These are phyloP conservation scores for Diachrysia chrysitis DNA, from an alignment of 2,888 invertebrate genomes.

Conservation along the genomic window DNA sequence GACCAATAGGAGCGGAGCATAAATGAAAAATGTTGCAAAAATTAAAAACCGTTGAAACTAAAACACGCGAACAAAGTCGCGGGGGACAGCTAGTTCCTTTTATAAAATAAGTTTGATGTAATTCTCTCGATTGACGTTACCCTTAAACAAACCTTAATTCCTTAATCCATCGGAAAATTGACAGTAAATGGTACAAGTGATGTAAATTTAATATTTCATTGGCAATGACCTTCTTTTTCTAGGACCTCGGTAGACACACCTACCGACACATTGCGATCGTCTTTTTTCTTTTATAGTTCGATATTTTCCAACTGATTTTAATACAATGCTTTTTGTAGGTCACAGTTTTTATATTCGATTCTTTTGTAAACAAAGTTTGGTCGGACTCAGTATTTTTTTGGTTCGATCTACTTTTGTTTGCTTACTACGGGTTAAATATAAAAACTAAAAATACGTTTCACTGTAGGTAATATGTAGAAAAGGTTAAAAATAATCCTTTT, in stretches of 20 bases:
- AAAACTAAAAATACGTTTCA: neutral
- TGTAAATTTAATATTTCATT: constrained; percentile 30
- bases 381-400: neutral
- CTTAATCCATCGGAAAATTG: constrained; percentile 30
- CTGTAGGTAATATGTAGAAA: neutral
- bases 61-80: too few species aligned
- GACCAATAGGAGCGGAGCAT: too few species aligned
- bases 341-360: neutral
- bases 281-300: neutral
- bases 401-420: neutral
- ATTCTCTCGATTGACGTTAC: constrained; percentile 44
- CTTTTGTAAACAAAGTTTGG: neutral
- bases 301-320: neutral
- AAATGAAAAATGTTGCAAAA: too few species aligned
- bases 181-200: constrained; percentile 44
- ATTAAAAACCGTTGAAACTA: too few species aligned
- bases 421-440: neutral
- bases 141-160: constrained; percentile 26
- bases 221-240: constrained; percentile 15
- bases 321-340: neutral
- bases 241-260: neutral
- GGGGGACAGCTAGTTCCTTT: too few species aligned
- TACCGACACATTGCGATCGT: too few species aligned
- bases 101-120: constrained; percentile 38
- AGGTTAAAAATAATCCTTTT: too few species aligned